phyloP scores from a whole-genome alignment of 2,113 vertebrate species.

The Tenebrosternarchus preto region DNA sequence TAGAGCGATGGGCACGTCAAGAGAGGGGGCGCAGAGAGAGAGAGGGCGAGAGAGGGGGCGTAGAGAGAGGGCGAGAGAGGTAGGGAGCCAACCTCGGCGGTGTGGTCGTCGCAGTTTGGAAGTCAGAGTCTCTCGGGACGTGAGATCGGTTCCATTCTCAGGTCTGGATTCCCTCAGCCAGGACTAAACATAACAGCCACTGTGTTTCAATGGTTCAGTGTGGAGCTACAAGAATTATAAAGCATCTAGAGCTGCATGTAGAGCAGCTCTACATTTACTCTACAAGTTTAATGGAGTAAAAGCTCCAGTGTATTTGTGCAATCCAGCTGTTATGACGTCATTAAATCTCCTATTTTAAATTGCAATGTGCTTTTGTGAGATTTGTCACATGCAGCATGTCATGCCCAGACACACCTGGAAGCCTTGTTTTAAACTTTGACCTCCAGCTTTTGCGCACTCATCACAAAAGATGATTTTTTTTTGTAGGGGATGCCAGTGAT shows the following conservation, averaged over 20 bases:
- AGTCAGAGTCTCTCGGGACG: slow-evolving; percentile 46
- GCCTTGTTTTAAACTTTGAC: neutral
- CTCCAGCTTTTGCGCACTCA: slow-evolving; percentile 4
- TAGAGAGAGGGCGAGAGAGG: slow-evolving; percentile 17
- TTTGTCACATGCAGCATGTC: neutral
- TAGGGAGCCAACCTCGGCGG: slow-evolving; percentile 39
- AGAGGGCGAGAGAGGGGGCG: neutral
- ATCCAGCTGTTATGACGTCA: too few species aligned
- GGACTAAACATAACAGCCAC: slow-evolving; percentile 41
- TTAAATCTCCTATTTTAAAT: neutral
- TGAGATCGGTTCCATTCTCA: slow-evolving; percentile 49
- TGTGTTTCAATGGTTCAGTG: slow-evolving; percentile 36
- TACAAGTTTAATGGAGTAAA: neutral
- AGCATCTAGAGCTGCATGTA: too few species aligned
- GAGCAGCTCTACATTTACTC: too few species aligned
- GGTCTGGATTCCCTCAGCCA: slow-evolving; percentile 48
- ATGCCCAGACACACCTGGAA: too few species aligned
- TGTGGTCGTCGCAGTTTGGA: slow-evolving; percentile 46
- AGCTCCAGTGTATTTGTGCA: neutral
- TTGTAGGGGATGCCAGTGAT: neutral
- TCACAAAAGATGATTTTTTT: too few species aligned
- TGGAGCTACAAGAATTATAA: slow-evolving; percentile 26
- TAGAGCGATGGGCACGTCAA: neutral
- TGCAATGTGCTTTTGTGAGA: too few species aligned
- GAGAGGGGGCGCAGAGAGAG: slow-evolving; percentile 14